A percentile compares a stretch with the other conserved stretches of the same genome.
Evolutionary conservation across 2,797 vertebrate species (phyloP).

Genomic region (Acrossocheilus fasciatus): DNA sequence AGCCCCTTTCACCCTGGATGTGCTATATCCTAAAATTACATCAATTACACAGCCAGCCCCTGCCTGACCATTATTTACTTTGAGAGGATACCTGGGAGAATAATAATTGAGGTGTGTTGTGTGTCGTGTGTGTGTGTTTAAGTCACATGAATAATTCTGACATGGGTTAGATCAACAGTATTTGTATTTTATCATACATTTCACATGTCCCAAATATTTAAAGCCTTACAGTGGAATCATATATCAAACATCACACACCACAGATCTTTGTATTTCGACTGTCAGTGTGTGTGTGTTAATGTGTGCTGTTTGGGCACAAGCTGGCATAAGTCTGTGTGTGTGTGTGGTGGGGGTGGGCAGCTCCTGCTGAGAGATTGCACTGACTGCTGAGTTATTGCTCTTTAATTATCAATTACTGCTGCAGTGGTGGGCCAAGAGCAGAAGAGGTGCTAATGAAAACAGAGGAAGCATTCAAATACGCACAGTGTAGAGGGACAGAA

Average conservation of each 20-base stretch:
- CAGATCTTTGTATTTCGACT: not conserved
- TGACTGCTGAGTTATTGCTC: conserved; percentile 84
- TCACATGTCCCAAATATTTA: conserved; percentile 50
- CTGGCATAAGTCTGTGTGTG: conserved; percentile 22
- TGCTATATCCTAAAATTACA: conserved; percentile 39
- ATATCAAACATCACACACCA: not conserved
- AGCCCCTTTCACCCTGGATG: conserved; percentile 19
- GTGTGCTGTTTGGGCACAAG: conserved; percentile 1
- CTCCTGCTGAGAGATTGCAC: conserved; percentile 80
- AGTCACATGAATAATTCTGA: not conserved
- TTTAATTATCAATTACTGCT: conserved; percentile 86
- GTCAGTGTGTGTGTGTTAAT: conserved; percentile 30
- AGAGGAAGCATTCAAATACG: conserved; percentile 77
- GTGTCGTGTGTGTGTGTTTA: not conserved
- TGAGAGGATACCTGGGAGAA: conserved; percentile 32
- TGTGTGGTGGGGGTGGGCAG: conserved; percentile 55
- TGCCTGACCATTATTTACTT: conserved; percentile 21
- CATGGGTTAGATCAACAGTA: not conserved
- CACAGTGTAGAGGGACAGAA: not conserved
- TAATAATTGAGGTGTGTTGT: conserved; percentile 18
- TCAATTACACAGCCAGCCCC: conserved; percentile 34
- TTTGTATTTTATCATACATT: not conserved
- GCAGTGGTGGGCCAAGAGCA: conserved; percentile 64
- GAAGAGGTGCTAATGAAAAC: conserved; percentile 83
- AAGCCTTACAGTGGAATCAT: not conserved